Evolutionary conservation across 2,113 vertebrate species (phyloP), one percentile per base, ranked within the genome.

Genomic region (Cyanistes caeruleus): DNA sequence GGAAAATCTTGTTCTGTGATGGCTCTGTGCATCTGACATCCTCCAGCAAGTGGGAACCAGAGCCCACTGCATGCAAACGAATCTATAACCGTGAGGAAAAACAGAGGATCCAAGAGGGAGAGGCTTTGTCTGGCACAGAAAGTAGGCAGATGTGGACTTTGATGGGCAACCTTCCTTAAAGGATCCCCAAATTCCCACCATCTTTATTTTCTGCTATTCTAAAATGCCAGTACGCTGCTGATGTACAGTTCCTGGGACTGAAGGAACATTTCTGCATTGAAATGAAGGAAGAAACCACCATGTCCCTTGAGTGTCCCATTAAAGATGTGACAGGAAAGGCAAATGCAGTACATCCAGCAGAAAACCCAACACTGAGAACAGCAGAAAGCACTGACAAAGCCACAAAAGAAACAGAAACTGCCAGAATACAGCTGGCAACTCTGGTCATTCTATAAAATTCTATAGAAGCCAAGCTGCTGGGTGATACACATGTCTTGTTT

Each of bases 221-320:
- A n/a, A 64, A 88, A 75, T 90, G 85, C 86, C 74, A 79, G 46
- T 48, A 28, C 80, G 67, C 74, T 85, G 79, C 81, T 51, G 87
- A 92, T 68, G 67, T 77, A 87, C 81, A 27, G 73, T 89, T 95
- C 67, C 91, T 90, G 97, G 80, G 81, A 95, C 87, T 89, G 94
- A 62, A 81, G 59, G 62, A 76, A 93, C 20, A 56, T 41, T 93
- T 91, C 59, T 72, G 73, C 51, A 24, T 10, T 31, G 43, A 91
- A 96, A 92, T 79, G 67, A 79, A 76, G 41, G 79, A 52, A 96
- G 87, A 95, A 96, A 74, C n/a, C 72, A 77, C 60, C 51, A 56
- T 5, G 62, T 79, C 64, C 89, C 82, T 96, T 72, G n/a, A 76
- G 53, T 30, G 49, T 65, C 73, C 85, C 68, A 74, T 91, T 65